Conservation (phyloP, 2,113 vertebrate genomes). For the Percopsis transmontana region DNA sequence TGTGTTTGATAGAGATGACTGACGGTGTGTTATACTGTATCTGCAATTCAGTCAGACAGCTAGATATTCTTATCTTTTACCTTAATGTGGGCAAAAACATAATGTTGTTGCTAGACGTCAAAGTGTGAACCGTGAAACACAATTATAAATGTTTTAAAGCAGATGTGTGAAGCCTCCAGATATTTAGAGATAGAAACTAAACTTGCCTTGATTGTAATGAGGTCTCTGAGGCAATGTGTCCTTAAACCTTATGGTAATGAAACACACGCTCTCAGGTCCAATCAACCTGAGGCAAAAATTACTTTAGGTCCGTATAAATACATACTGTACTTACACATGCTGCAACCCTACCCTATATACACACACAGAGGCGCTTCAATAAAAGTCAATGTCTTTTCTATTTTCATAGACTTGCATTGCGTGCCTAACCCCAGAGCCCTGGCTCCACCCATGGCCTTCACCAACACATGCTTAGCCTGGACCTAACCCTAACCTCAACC, state of each 20-base stretch:
- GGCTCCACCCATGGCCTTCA: too few relatives aligned
- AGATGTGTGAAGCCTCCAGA: neutral
- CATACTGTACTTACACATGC: neutral
- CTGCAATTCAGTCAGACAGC: too few relatives aligned
- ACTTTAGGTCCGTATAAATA: neutral
- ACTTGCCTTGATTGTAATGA: constrained; percentile 47
- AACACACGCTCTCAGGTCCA: constrained; percentile 49
- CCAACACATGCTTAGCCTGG: constrained; percentile 37
- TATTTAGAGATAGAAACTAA: constrained; percentile 19
- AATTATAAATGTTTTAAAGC: too few relatives aligned
- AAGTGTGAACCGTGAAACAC: too few relatives aligned
- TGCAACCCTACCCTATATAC: neutral
- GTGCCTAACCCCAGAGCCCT: too few relatives aligned
- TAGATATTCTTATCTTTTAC: too few relatives aligned
- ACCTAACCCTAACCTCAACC: constrained; percentile 2
- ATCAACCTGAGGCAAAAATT: constrained; percentile 43
- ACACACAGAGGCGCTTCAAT: neutral
- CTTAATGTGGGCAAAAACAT: too few relatives aligned
- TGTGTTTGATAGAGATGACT: neutral
- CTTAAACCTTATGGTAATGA: constrained; percentile 51
- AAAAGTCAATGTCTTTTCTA: neutral
- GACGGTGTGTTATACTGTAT: too few relatives aligned
- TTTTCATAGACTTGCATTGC: neutral
- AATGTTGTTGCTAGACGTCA: too few relatives aligned
- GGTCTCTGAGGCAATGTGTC: constrained; percentile 45